Base-by-base conservation (phyloP, 2,888 invertebrate species). In the Scrobipalpa costella region DNA sequence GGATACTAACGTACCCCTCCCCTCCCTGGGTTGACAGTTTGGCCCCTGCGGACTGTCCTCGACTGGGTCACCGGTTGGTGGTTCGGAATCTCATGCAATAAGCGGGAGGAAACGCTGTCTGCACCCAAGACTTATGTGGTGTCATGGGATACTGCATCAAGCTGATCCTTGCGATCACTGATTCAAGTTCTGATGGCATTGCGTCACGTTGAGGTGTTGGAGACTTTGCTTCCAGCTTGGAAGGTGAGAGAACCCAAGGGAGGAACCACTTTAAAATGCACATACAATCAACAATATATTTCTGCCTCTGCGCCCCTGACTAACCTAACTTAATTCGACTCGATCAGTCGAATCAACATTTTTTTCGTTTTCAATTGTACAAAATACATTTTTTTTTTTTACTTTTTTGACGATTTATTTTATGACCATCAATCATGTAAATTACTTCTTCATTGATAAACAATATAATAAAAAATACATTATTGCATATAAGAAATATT, bases 21-120 rank as follows among this genome's bases (percentile, higher is more conserved):
- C 63, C 34, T 17, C 55, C 63, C 63, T 60, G 52, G 63, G 63
- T 55, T 63, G 60, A 63, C 63, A 60, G 63, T 63, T 52, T 47
- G 63, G 60, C 52, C 38, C 44, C 63, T 38, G 60, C 60, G n/a
- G 38, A 47, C 63, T 63, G 63, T 63, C 60, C 33, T 44, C 47
- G 55, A 34, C 27, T 44, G 19, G 60, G 11, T 7, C 36, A 52
- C 52, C 61, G 61, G 19, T 63, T 40, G 44, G 60, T 55, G 60
- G 63, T 59, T 59, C 21, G 50, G 33, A 61, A 60, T 63, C 63
- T 57, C 55, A 57, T 36, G 63, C 63, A 50, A 34, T 36, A 19
- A 38, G 58, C 63, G 63, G 63, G 60, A 63, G 55, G 60, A 44
- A 27, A 33, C 55, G 52, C 9, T 11, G 13, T 13, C 1, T 19